phyloP scores from a whole-genome alignment of 2,797 vertebrate genomes.

The Chelidonichthys spinosus region DNA sequence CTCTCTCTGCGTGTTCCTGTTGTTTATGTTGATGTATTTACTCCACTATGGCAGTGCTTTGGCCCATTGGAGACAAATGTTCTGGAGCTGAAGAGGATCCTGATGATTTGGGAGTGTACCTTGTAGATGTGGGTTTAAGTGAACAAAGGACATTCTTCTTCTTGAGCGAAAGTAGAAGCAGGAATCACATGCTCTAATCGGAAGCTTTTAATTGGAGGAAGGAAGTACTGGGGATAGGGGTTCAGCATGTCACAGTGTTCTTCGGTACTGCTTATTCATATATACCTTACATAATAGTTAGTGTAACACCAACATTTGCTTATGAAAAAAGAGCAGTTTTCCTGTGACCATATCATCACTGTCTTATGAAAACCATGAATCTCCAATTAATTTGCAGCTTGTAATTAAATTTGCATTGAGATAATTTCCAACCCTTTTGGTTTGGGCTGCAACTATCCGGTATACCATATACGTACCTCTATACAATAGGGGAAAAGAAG shows the following conservation, averaged over 20 bases:
- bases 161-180: conserved; percentile 44
- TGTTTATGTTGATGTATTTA: conserved; percentile 9
- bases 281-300: not conserved
- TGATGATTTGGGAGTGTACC: conserved; percentile 34
- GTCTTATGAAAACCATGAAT: too few relatives aligned
- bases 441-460: too few relatives aligned
- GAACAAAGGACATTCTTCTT: conserved; percentile 66
- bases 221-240: conserved; percentile 18
- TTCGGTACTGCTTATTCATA: not conserved
- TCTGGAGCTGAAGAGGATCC: conserved; percentile 11
- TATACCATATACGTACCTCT: too few relatives aligned
- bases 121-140: conserved; percentile 29
- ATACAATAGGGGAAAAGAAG: too few relatives aligned
- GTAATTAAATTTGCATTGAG: too few relatives aligned
- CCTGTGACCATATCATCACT: too few relatives aligned
- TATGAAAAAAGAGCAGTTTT: not conserved
- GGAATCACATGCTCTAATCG: conserved; percentile 25
- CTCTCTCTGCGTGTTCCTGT: conserved; percentile 13
- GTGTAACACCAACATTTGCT: not conserved
- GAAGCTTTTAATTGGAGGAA: conserved; percentile 47
- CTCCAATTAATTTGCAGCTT: too few relatives aligned
- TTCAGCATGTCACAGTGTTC: not conserved
- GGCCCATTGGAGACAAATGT: conserved; percentile 2
- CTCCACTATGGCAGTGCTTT: not conserved
- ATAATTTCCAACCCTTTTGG: too few relatives aligned